Conservation (phyloP, 2,113 vertebrate species). For the Caracal caracal region DNA sequence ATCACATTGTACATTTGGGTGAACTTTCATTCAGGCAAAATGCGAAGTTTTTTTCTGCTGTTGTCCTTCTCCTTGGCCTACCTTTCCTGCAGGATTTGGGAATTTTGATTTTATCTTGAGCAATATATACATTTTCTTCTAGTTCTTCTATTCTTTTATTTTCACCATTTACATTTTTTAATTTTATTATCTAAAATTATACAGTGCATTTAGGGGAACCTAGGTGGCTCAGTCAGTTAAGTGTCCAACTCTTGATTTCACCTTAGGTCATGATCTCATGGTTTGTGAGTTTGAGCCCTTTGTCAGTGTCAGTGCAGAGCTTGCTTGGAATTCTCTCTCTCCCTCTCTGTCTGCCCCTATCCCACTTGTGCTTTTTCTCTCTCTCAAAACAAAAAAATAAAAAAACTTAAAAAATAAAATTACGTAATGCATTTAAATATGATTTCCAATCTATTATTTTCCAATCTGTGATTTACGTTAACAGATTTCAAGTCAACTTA, state of each 20-base stretch:
- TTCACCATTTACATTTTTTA: background rate
- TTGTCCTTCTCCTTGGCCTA: background rate
- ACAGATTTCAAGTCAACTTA: background rate
- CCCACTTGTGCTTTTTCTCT: too few relatives aligned
- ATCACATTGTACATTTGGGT: background rate
- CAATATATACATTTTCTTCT: background rate
- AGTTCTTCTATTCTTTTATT: background rate
- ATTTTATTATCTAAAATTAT: background rate
- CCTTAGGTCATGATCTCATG: too few relatives aligned
- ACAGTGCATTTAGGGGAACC: background rate
- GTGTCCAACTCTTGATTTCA: too few relatives aligned
- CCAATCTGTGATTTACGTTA: background rate
- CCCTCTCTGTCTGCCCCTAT: too few relatives aligned
- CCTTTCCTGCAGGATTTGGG: background rate
- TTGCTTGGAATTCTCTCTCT: too few relatives aligned
- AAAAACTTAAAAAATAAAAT: background rate
- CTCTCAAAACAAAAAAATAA: too few relatives aligned
- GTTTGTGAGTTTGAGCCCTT: too few relatives aligned
- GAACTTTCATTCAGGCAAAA: background rate
- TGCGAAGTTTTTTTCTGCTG: background rate
- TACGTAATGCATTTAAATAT: background rate
- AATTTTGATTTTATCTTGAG: background rate
- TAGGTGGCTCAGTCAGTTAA: too few relatives aligned
- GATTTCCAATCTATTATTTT: background rate
- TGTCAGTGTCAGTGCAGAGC: too few relatives aligned